Evolutionary conservation across 2,888 invertebrate genomes (phyloP).

Genomic region (Torymus auratus): DNA sequence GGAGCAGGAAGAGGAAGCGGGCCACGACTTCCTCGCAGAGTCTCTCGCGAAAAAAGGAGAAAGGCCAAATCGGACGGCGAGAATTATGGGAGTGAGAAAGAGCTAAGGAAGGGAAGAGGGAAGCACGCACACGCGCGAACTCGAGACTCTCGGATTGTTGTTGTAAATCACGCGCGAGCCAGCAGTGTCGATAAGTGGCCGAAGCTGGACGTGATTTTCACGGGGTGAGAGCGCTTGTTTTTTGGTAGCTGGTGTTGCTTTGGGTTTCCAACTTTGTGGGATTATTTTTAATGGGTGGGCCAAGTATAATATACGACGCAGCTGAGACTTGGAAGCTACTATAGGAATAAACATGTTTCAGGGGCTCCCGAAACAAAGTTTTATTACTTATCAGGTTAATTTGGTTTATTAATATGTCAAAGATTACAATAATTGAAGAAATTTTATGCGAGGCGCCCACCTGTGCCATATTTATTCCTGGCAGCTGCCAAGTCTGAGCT

Average conservation of each 20-base stretch:
- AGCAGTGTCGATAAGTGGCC: constrained; percentile 7
- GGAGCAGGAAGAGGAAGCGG: constrained; percentile 7
- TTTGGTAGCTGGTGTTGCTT: not conserved
- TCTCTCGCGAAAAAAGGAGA: not conserved
- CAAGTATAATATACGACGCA: too few relatives aligned
- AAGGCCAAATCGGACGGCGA: constrained; percentile 34
- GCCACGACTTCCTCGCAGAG: not conserved
- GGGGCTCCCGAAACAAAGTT: too few relatives aligned
- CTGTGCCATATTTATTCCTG: too few relatives aligned
- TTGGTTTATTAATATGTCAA: too few relatives aligned
- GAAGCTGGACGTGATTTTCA: constrained; percentile 14
- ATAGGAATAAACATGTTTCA: too few relatives aligned
- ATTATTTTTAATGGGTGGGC: too few relatives aligned
- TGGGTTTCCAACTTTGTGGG: too few relatives aligned
- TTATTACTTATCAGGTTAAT: too few relatives aligned
- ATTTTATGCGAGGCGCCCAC: too few relatives aligned
- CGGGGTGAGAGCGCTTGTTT: not conserved
- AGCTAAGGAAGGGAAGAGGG: not conserved
- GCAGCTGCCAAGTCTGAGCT: too few relatives aligned
- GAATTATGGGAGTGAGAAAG: constrained; percentile 22
- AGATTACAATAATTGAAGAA: too few relatives aligned
- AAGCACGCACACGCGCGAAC: too few relatives aligned
- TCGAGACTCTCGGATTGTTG: constrained; percentile 44
- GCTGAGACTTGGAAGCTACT: not conserved
- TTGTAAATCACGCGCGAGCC: constrained; percentile 39